Conservation (phyloP, 2,888 invertebrate species). For the Crocallis elinguaria region DNA sequence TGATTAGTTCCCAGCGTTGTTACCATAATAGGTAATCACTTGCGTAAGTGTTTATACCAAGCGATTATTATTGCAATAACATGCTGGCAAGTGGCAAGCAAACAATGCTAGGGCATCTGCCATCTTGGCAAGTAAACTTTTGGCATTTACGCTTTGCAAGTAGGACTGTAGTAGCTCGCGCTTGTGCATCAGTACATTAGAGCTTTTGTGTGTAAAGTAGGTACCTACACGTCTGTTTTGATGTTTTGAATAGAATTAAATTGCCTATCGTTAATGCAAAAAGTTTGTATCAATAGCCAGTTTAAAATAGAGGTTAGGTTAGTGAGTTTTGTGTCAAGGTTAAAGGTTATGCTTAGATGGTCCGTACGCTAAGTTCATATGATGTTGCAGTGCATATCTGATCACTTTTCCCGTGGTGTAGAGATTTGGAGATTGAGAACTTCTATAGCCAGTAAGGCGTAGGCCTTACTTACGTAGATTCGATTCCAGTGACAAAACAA, state of each 20-base stretch:
- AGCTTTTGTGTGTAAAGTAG: constrained; percentile 10
- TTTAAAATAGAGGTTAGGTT: neutral
- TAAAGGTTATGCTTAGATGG: constrained; percentile 9
- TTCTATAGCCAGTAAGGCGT: too few relatives aligned
- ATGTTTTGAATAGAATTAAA: constrained; percentile 26
- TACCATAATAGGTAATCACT: constrained; percentile 14
- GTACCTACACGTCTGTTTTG: constrained; percentile 8
- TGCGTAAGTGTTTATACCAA: constrained; percentile 16
- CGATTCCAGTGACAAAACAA: too few relatives aligned
- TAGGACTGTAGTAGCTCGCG: neutral
- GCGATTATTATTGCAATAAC: constrained; percentile 22
- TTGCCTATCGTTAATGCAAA: constrained; percentile 14
- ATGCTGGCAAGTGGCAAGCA: constrained; percentile 13
- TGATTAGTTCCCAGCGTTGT: constrained; percentile 5
- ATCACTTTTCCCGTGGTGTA: too few relatives aligned
- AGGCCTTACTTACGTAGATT: too few relatives aligned
- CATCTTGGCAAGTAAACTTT: constrained; percentile 19
- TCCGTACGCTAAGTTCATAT: too few relatives aligned
- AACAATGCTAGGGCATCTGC: constrained; percentile 2
- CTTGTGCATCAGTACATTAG: constrained; percentile 9
- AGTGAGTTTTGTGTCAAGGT: constrained; percentile 14
- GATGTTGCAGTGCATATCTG: too few relatives aligned
- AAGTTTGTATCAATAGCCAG: constrained; percentile 1
- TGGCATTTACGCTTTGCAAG: constrained; percentile 30
- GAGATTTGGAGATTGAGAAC: too few relatives aligned